Conservation (phyloP, 2,113 vertebrate species). For the Neolamprologus ventralis region DNA sequence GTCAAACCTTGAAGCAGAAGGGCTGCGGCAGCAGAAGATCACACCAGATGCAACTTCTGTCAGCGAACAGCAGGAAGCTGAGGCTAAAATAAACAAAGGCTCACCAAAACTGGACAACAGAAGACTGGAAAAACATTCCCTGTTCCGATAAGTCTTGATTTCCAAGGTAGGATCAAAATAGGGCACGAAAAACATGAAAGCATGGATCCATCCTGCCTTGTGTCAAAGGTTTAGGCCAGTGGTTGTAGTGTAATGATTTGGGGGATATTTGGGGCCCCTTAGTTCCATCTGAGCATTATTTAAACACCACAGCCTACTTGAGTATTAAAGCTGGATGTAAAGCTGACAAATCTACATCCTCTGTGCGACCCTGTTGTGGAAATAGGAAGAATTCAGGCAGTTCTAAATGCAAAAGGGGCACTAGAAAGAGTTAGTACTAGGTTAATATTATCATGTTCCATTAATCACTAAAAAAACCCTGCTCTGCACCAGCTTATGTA, state of each 20-base stretch:
- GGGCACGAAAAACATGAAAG: background rate
- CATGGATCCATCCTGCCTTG: background rate
- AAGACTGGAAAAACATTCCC: background rate
- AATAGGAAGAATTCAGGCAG: accelerated
- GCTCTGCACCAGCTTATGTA: accelerated
- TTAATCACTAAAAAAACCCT: background rate
- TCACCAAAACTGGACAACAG: background rate
- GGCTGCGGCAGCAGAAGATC: background rate
- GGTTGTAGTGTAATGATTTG: background rate
- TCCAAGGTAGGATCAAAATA: background rate
- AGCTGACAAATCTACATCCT: background rate
- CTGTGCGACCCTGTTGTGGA: accelerated
- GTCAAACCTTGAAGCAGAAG: background rate
- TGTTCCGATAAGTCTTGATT: background rate
- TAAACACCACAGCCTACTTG: background rate
- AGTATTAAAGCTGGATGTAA: background rate
- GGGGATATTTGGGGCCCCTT: background rate
- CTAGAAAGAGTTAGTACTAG: background rate
- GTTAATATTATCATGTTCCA: background rate
- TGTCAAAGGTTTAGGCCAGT: background rate
- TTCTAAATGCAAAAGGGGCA: background rate
- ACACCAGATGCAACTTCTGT: background rate
- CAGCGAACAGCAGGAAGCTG: background rate
- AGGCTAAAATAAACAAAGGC: background rate
- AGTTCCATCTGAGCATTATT: background rate